phyloP scores from a whole-genome alignment of 1,140 invertebrate species.

The Diuraphis noxia region DNA sequence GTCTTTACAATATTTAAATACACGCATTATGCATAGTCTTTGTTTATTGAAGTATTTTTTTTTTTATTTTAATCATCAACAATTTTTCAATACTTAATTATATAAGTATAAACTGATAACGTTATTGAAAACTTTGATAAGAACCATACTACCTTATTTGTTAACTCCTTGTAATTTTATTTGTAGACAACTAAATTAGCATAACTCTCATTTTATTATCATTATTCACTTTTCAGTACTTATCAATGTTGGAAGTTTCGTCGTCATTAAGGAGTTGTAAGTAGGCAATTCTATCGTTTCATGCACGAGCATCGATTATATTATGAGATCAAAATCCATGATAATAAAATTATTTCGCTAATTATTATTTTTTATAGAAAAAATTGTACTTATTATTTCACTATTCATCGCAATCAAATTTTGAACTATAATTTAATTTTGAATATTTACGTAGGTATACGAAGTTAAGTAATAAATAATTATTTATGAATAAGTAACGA shows the following conservation, averaged over 20 bases:
- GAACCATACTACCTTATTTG: neutral
- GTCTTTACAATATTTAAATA: neutral
- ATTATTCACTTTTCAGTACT: neutral
- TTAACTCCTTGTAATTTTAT: neutral
- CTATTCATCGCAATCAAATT: neutral
- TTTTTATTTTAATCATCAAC: neutral
- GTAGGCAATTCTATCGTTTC: neutral
- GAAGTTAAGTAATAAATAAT: no score
- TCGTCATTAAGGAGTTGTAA: neutral
- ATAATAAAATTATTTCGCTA: neutral
- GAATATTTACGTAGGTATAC: neutral
- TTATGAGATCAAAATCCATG: neutral
- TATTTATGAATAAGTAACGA: no score
- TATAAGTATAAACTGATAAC: neutral
- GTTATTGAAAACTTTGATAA: neutral
- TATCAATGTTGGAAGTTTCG: neutral
- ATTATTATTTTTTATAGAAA: neutral
- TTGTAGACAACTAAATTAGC: slow-evolving; percentile 1
- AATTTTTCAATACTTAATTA: neutral
- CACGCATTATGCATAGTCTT: neutral
- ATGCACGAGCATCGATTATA: neutral
- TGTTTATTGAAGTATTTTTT: neutral
- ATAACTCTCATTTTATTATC: neutral
- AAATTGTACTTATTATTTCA: neutral
- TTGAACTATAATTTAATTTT: neutral